phyloP scores from a whole-genome alignment of 2,797 vertebrate species.

The Steatocranus sp. region DNA sequence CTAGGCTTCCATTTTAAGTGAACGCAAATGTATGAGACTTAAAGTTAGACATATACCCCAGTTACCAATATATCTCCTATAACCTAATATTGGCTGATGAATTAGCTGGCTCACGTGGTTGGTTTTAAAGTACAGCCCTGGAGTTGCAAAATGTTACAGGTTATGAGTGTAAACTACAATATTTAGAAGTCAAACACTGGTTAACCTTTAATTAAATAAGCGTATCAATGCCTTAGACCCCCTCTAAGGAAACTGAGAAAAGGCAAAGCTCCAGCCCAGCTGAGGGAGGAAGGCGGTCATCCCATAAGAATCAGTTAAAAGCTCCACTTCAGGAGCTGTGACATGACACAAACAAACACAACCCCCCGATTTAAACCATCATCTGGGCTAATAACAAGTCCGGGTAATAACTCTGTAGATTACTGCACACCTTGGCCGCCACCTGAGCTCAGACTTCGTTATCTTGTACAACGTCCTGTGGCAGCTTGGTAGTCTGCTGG shows the following conservation, averaged over 20 bases:
- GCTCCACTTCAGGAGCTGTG: neutral
- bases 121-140: neutral
- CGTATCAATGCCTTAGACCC: neutral
- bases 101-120: neutral
- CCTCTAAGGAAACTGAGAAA: neutral
- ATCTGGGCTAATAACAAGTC: neutral
- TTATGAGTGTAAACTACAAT: neutral
- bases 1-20: neutral
- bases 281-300: neutral
- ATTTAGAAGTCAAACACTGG: neutral
- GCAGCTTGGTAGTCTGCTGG: neutral
- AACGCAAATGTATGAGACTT: neutral
- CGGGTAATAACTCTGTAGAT: neutral
- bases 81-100: neutral
- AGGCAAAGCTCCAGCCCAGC: neutral
- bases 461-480: constrained; percentile 9
- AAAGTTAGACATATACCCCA: neutral
- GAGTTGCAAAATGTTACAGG: neutral
- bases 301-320: neutral
- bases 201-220: neutral
- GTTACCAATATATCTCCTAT: neutral
- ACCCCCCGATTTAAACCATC: neutral
- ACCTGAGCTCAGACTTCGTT: constrained; percentile 22
- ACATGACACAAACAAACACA: neutral
- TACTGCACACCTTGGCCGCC: neutral